A percentile compares a stretch with the other conserved stretches of the same genome.
phyloP scores from a whole-genome alignment of 2,113 vertebrate genomes.

The Cochlearius cochlearius region DNA sequence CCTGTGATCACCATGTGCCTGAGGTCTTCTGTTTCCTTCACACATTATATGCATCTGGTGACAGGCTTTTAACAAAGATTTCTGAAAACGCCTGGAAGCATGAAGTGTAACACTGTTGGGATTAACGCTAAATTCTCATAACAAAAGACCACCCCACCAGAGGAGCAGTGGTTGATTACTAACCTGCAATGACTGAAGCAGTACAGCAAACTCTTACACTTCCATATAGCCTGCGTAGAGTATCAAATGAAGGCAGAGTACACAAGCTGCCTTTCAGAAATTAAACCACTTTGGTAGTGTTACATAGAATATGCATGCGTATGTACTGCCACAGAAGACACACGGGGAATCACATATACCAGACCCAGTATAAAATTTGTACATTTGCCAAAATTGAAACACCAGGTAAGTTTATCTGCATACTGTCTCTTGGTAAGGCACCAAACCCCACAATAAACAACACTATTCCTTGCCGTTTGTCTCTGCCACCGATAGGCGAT shows the following conservation, averaged over 20 bases:
- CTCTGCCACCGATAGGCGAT: rapidly evolving
- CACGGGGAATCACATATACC: neutral
- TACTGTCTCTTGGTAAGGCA: neutral
- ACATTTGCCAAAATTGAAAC: neutral
- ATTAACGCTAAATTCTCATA: neutral
- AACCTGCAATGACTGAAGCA: neutral
- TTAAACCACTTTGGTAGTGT: neutral
- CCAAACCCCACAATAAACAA: neutral
- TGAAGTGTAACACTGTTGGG: neutral
- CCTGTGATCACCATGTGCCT: neutral
- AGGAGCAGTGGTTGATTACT: neutral
- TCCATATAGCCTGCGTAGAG: neutral
- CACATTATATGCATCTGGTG: neutral
- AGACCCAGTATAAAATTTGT: neutral
- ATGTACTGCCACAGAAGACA: neutral
- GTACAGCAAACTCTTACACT: neutral
- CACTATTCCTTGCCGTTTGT: neutral
- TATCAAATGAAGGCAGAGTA: neutral
- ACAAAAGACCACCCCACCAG: neutral
- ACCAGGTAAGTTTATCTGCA: neutral
- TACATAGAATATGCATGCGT: neutral
- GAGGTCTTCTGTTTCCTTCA: neutral
- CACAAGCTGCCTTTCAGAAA: neutral
- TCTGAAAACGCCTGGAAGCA: neutral
- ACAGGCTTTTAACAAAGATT: neutral